These are phyloP conservation scores for Frieseomelitta varia DNA, from an alignment of 1,140 invertebrate species.

Conservation along the genomic window DNA sequence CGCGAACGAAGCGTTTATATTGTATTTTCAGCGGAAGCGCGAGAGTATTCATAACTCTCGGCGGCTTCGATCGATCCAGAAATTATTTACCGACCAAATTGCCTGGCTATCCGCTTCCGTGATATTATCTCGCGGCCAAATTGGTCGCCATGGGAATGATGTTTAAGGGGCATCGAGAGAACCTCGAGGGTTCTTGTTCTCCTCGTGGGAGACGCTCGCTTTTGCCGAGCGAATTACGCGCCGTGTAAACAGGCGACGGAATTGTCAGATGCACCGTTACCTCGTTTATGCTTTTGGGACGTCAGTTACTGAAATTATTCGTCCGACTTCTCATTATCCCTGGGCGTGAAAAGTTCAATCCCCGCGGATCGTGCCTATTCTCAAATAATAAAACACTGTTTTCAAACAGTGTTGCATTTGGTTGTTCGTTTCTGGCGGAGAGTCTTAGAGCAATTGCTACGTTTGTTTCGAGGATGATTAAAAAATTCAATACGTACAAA, in stretches of 20 bases:
- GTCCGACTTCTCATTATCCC: not conserved
- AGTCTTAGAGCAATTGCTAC: too few species aligned
- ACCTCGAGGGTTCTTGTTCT: conserved; percentile 27
- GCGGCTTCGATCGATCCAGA: not conserved
- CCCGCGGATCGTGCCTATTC: too few species aligned
- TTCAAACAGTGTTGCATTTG: too few species aligned
- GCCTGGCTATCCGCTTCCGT: too few species aligned
- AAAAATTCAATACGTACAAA: too few species aligned
- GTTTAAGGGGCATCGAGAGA: conserved; percentile 29
- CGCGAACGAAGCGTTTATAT: conserved; percentile 39
- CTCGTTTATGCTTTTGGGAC: not conserved
- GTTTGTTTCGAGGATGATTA: too few species aligned
- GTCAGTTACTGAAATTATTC: not conserved
- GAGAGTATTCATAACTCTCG: conserved; percentile 15
- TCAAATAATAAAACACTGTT: too few species aligned
- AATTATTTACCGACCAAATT: conserved; percentile 38
- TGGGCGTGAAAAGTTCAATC: not conserved
- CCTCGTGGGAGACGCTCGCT: not conserved
- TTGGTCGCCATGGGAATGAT: conserved; percentile 22
- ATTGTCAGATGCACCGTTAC: conserved; percentile 19
- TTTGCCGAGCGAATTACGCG: conserved; percentile 4
- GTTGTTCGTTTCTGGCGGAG: too few species aligned
- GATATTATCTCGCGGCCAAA: conserved; percentile 38
- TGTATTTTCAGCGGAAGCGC: not conserved
- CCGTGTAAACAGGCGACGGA: conserved; percentile 1